Percentiles rank a stretch among this genome's conserved stretches.
These are phyloP conservation scores for Tillus elongatus DNA, from an alignment of 2,888 invertebrate genomes.

Conservation along the genomic window DNA sequence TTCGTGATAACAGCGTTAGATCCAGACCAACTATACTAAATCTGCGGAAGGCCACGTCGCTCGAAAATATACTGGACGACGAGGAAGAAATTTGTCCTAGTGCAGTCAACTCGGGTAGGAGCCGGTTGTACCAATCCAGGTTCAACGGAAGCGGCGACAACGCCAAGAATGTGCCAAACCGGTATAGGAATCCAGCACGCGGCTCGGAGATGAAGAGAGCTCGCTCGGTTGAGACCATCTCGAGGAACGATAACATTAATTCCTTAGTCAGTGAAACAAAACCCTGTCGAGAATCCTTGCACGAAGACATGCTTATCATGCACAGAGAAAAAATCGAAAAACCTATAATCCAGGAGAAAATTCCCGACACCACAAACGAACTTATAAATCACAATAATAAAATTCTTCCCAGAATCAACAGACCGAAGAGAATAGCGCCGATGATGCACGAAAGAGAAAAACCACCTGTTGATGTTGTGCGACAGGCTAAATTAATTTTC, in stretches of 20 bases:
- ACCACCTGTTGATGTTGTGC: constrained; percentile 84
- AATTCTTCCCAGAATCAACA: constrained; percentile 39
- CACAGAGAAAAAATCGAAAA: too few relatives aligned
- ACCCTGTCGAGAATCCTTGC: constrained; percentile 39
- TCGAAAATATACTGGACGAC: constrained; percentile 76
- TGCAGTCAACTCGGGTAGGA: constrained; percentile 17
- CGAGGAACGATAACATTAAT: constrained; percentile 49
- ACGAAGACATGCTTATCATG: constrained; percentile 44
- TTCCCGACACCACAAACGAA: constrained; percentile 15
- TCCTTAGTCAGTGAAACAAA: constrained; percentile 19
- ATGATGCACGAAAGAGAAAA: constrained; percentile 66
- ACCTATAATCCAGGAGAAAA: too few relatives aligned
- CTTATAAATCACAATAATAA: constrained; percentile 15
- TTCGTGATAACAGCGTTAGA: constrained; percentile 55
- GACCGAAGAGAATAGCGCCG: constrained; percentile 53
- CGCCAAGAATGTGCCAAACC: constrained; percentile 31
- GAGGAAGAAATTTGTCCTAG: constrained; percentile 22
- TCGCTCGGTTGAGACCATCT: constrained; percentile 75
- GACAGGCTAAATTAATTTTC: constrained; percentile 75
- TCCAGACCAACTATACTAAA: constrained; percentile 58
- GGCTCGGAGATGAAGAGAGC: constrained; percentile 60
- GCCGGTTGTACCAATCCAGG: constrained; percentile 28
- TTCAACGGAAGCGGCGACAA: constrained; percentile 29
- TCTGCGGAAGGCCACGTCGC: constrained; percentile 70
- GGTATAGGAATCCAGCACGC: constrained; percentile 44